Base-by-base conservation (phyloP, 2,888 invertebrate species). In the Archaeoteleia sp. region DNA sequence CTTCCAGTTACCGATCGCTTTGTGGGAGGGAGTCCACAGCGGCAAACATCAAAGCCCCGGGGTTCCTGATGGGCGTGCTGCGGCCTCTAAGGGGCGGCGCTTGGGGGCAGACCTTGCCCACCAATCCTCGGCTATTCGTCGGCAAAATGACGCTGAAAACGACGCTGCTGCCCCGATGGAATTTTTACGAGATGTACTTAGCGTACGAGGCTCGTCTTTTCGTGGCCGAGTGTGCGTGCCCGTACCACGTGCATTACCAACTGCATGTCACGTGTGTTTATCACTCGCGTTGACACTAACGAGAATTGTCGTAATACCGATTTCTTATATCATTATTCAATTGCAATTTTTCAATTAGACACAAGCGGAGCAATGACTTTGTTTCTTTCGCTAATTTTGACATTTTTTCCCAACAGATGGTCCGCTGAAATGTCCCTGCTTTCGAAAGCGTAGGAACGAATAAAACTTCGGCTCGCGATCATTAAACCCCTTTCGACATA, bases 101-200 rank as follows among this genome's bases (percentile, higher is more conserved):
- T 15, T 14, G 14, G 1, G 6, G 0, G 14, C 53, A 66, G 43
- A 55, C 70, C 53, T n/a, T n/a, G 61, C 69, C 40, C 8, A 34
- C 66, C 67, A 51, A 69, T 57, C 68, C 61, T 48, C 49, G 57
- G 73, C 74, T 42, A 73, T 45, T 62, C 30, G 58, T 74, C 75
- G 75, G 78, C 73, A 84, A 84, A 83, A 83, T 84, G 83, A 83
- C 82, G 82, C 78, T 62, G 53, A 15, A 84, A 83, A 83, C 83
- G 82, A 83, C 81, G 80, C 76, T 58, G 8, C 17, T 74, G 76
- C 75, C 77, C 71, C 78, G 76, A 75, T 78, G 82, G 82, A 83
- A 84, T 83, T 83, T 83, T 84, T 84, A 84, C 84, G 81, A 84
- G 82, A 78, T 74, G 79, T 83, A 83, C 79, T 84, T 84, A 82